These are phyloP conservation scores for Drosophila histrio DNA, from an alignment of 2,888 invertebrate genomes.

Conservation along the genomic window DNA sequence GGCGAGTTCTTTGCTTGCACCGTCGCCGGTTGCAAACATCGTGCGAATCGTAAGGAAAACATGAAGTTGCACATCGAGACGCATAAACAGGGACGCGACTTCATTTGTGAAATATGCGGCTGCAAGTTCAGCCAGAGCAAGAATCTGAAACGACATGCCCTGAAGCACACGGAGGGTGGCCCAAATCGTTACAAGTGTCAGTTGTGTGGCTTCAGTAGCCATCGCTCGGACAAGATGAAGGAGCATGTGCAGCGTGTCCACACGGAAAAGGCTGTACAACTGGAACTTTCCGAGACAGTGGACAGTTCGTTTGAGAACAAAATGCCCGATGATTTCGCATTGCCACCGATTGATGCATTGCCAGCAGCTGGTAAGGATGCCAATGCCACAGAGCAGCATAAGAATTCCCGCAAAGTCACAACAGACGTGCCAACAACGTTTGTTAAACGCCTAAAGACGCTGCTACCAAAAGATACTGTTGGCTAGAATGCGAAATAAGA, in stretches of 20 bases:
- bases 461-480: slow-evolving; percentile 50
- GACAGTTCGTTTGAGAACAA: slow-evolving; percentile 81
- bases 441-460: slow-evolving; percentile 45
- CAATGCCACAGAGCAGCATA: background rate
- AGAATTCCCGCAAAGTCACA: slow-evolving; percentile 1
- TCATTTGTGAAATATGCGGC: slow-evolving; percentile 86
- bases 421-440: slow-evolving; percentile 2
- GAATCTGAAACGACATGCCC: slow-evolving; percentile 84
- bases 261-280: slow-evolving; percentile 81
- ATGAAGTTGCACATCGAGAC: slow-evolving; percentile 86
- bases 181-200: slow-evolving; percentile 83
- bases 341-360: slow-evolving; percentile 61
- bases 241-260: slow-evolving; percentile 84
- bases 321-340: slow-evolving; percentile 74
- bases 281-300: slow-evolving; percentile 81
- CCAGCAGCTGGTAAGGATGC: slow-evolving; percentile 1
- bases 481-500: background rate
- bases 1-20: slow-evolving; percentile 85
- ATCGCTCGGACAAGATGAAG: slow-evolving; percentile 85
- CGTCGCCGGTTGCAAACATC: slow-evolving; percentile 84
- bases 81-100: slow-evolving; percentile 86
- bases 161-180: slow-evolving; percentile 79
- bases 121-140: slow-evolving; percentile 86
- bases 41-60: slow-evolving; percentile 85
- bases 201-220: slow-evolving; percentile 84